Evolutionary conservation across 1,140 invertebrate species (phyloP), one percentile per base, ranked within the genome.

Genomic region (Meloidogyne hapla): DNA sequence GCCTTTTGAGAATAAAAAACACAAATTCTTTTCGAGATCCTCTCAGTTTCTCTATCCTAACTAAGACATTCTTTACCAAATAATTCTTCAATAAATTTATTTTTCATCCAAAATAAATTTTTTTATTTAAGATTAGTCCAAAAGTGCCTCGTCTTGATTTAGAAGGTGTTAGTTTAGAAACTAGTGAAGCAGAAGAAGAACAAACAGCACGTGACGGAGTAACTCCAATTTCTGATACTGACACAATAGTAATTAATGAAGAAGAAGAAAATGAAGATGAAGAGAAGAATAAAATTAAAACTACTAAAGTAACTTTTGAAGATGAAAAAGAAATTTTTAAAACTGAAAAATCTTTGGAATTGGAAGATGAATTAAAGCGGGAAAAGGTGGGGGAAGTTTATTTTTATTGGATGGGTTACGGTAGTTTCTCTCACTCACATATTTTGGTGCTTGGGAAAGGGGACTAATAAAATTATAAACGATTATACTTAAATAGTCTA

Each of bases 171-270:
- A 13, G 12, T 2, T 56, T 56, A 56, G 12, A 42, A 42, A 42
- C 9, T 42, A 42, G 48, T 63, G 71, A 63, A 61, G 15, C 40
- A 45, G 69, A 61, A 23, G 38, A 61, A n/a, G 38, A 70, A 23
- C 5, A n/a, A 56, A 56, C 48, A 8, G 8, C 48, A n/a, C 12
- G 48, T 15, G 48, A 56, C 18, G 48, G 48, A 6, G n/a, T 56
- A n/a, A 21, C 48, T 9, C 48, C 48, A 56, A 21, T 33, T 18
- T 73, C 71, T 61, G 71, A 73, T 38, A 63, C 71, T 15, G 71
- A 73, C n/a, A 73, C 71, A 42, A 64, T 73, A 23, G 21, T 73
- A 64, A 63, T 73, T 12, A 64, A 18, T 42, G 71, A 73, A 40
- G 71, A 73, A 23, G 23, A 63, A 23, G 23, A 63, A 40, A 21